Evolutionary conservation across 2,797 vertebrate species (phyloP).

Genomic region (Lutjanus campechanus): DNA sequence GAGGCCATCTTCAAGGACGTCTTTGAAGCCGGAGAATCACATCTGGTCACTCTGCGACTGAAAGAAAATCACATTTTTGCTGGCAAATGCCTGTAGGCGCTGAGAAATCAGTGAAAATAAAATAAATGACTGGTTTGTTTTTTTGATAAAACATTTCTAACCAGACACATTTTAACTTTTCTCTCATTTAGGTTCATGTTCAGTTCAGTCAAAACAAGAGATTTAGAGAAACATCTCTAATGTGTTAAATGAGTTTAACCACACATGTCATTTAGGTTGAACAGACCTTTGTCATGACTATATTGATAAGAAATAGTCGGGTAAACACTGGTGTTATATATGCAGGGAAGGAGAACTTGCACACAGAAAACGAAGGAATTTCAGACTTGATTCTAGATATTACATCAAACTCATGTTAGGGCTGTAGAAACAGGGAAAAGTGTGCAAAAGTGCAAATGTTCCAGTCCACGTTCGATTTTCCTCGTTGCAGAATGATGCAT

Average conservation of each 20-base stretch:
- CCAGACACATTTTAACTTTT: background rate
- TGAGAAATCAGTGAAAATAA: background rate
- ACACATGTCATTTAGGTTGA: background rate
- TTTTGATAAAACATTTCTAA: background rate
- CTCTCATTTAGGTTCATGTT: background rate
- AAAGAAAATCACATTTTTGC: background rate
- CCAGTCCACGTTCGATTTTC: no score
- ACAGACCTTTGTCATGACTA: no score
- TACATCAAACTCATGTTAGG: no score
- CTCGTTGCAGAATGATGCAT: no score
- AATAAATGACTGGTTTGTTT: background rate
- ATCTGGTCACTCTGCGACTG: slow-evolving; percentile 16
- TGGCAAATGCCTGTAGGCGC: background rate
- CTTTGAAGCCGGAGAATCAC: slow-evolving; percentile 50
- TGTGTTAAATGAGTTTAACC: background rate
- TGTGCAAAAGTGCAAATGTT: no score
- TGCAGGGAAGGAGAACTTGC: no score
- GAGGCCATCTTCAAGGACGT: slow-evolving; percentile 42
- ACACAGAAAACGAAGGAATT: no score
- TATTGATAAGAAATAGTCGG: no score
- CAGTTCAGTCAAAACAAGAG: background rate
- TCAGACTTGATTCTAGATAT: no score
- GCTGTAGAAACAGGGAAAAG: no score
- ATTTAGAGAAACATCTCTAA: background rate
- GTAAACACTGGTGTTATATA: no score